Evolutionary conservation across 2,797 vertebrate species (phyloP), one percentile per base, ranked within the genome.

Genomic region (Distichodus sexfasciatus): DNA sequence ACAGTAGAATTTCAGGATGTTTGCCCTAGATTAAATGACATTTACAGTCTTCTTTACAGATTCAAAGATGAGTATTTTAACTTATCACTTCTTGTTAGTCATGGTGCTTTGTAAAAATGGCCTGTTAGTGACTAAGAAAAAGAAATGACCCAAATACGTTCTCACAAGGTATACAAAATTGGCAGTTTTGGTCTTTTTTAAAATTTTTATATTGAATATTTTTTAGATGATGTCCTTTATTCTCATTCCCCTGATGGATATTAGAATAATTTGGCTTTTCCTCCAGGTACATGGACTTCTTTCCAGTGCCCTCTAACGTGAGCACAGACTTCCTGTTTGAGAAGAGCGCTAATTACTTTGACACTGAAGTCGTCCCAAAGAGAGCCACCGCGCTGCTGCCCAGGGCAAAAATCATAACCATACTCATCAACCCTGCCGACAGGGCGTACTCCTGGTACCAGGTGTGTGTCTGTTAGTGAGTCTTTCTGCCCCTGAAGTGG

Each of bases 361-460:
- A 97, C 83, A 91, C 94, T 0, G 94, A 95, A 62, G 86, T 86
- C 19, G 93, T 94, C 15, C 93, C 96, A 0, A 94, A 91, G 73
- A 91, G 96, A 71, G 94, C 93, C 0, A 91, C 94, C 0, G 95
- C 97, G 3, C 91, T 99, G 46, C 83, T 99, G 7, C 96, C 96
- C 68, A 87, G 93, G 87, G 96, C 94, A 80, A 98, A 98, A 84
- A 88, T 99, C 81, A 92, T 99, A 78, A 88, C 91, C 3, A 91
- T 99, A 75, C 91, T 99, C 70, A 99, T 93, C 84, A 96, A 93
- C 84, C 97, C 97, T 0, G 87, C 93, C 0, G 94, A 96, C 82
- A 83, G 97, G 66, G 96, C 97, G 0, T 96, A 99, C 77, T 99
- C 97, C 1, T 99, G 97, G 97, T 99, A 98, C 84, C 97, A 99